phyloP scores from a whole-genome alignment of 2,797 vertebrate genomes.

The Erpetoichthys calabaricus region DNA sequence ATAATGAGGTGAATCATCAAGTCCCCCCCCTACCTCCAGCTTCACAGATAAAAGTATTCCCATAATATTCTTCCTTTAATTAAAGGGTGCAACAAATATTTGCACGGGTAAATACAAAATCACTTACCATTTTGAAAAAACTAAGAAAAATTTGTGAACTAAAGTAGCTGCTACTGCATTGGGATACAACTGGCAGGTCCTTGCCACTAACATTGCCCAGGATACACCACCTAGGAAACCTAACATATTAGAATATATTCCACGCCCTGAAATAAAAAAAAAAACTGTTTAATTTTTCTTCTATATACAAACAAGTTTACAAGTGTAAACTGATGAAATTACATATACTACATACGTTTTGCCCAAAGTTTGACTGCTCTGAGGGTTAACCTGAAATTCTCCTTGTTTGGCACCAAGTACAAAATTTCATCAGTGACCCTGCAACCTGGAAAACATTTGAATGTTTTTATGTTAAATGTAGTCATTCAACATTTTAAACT shows the following conservation, averaged over 20 bases:
- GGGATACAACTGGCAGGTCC: slow-evolving; percentile 56
- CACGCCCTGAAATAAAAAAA: slow-evolving; percentile 40
- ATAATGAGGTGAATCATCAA: too few species aligned
- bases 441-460: slow-evolving; percentile 65
- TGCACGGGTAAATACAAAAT: background rate
- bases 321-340: slow-evolving; percentile 2
- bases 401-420: slow-evolving; percentile 88
- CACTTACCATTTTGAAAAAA: slow-evolving; percentile 62
- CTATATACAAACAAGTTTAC: slow-evolving; percentile 8
- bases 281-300: slow-evolving; percentile 11
- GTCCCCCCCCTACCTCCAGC: too few species aligned
- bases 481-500: background rate
- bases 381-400: slow-evolving; percentile 85
- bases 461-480: slow-evolving; percentile 18
- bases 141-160: slow-evolving; percentile 58
- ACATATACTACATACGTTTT: slow-evolving; percentile 65
- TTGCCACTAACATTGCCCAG: slow-evolving; percentile 61
- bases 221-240: slow-evolving; percentile 62
- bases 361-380: slow-evolving; percentile 95
- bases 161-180: slow-evolving; percentile 57
- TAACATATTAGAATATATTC: slow-evolving; percentile 60
- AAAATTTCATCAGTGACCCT: slow-evolving; percentile 96
- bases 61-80: background rate
- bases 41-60: too few species aligned
- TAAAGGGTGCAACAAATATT: background rate